These are phyloP conservation scores for Pseudopleuronectes americanus DNA, from an alignment of 2,797 vertebrate genomes.

Conservation along the genomic window DNA sequence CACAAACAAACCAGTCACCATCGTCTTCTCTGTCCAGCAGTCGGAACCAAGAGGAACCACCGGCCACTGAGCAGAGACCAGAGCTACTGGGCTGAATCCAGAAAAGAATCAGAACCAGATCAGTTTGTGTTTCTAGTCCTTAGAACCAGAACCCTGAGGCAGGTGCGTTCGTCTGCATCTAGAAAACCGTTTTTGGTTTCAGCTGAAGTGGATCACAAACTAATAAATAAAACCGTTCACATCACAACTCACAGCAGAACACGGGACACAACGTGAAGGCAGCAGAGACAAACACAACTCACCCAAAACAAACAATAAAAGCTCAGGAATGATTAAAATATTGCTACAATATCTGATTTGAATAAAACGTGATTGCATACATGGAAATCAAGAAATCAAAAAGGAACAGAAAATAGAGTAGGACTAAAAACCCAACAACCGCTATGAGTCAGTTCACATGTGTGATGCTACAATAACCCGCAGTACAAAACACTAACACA, in stretches of 20 bases:
- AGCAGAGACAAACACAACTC: not conserved
- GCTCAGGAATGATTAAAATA: slow-evolving; percentile 80
- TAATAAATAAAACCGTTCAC: slow-evolving; percentile 74
- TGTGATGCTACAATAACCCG: slow-evolving; percentile 54
- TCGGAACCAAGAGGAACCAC: not conserved
- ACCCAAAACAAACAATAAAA: slow-evolving; percentile 43
- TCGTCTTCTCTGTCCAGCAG: no score
- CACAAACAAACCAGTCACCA: not conserved
- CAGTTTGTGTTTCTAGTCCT: slow-evolving; percentile 25
- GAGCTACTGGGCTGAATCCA: slow-evolving; percentile 31
- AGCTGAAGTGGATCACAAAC: slow-evolving; percentile 83
- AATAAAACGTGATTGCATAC: slow-evolving; percentile 81
- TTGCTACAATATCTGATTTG: slow-evolving; percentile 74
- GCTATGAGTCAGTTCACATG: slow-evolving; percentile 42
- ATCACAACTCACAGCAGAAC: slow-evolving; percentile 37
- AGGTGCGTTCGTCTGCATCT: slow-evolving; percentile 57
- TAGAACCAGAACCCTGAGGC: slow-evolving; percentile 65
- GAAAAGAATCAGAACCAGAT: slow-evolving; percentile 32
- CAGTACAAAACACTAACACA: slow-evolving; percentile 56
- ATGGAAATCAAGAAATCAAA: slow-evolving; percentile 57
- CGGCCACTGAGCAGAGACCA: slow-evolving; percentile 1
- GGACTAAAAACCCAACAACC: slow-evolving; percentile 56
- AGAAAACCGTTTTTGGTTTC: slow-evolving; percentile 83
- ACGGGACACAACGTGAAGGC: slow-evolving; percentile 49
- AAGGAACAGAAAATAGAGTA: slow-evolving; percentile 55